A percentile compares a stretch with the other conserved stretches of the same genome.
Evolutionary conservation across 53 echinoderm and acorn worm species (phyloP).

Genomic region (Holothuria scabra): DNA sequence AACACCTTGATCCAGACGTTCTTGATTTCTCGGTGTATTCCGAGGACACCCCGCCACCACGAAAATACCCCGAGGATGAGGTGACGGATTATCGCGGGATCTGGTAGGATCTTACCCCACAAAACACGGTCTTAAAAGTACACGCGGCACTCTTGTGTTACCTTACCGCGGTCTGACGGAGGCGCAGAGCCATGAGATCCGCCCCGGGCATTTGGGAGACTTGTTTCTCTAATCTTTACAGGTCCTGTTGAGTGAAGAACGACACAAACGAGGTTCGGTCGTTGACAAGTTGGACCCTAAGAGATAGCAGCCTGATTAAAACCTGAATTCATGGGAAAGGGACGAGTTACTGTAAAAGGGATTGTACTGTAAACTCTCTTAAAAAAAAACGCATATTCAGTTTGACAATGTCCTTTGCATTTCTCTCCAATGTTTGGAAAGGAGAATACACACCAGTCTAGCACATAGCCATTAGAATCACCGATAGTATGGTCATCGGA

Average conservation of each 20-base stretch:
- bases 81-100: conserved; percentile 10
- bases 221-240: conserved; percentile 29
- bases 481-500: no score
- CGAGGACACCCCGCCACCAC: conserved; percentile 6
- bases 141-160: conserved; percentile 7
- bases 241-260: conserved; percentile 21
- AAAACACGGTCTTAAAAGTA: conserved; percentile 31
- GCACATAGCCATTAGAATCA: no score
- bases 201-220: conserved; percentile 29
- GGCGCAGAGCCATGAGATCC: conserved; percentile 21
- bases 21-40: conserved; percentile 4
- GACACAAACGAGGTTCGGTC: conserved; percentile 24
- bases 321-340: no score
- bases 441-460: no score
- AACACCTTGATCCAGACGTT: conserved; percentile 23
- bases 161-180: background rate
- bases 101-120: conserved; percentile 9
- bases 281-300: conserved; percentile 42
- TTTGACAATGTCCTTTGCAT: no score
- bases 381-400: no score
- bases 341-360: no score
- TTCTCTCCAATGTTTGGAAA: no score
- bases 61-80: conserved; percentile 8
- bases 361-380: no score
- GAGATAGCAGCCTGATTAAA: background rate